Base-by-base conservation (phyloP, 30 jellyfish, hydroid and myxozoan species). In the Clytia hemisphaerica region DNA sequence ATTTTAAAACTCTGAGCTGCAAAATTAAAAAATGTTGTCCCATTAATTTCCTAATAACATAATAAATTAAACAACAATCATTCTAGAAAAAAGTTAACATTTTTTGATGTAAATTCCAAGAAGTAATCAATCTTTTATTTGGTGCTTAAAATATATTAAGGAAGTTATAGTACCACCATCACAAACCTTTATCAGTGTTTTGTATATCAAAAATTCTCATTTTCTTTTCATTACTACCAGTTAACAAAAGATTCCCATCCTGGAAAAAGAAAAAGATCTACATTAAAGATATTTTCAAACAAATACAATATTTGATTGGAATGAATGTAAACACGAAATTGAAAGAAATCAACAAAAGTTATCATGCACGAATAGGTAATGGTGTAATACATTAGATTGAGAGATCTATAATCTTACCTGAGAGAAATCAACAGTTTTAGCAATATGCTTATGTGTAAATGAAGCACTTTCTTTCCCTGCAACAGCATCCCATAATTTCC, bases 401-500 rank as follows among this genome's bases (percentile, higher is more conserved):
- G 60, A 46, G 9, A 9, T 53, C 14, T 4, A 5, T 22, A 10
- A 6, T 25, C 34, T 1, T 78, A 86, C 97, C 93, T 88, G 73
- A 9, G 93, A 74, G 50, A 88, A 88, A 50, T 80, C 94, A 21
- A 88, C 97, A 30, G 97, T 72, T 60, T 88, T 88, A 26, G 80
- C 97, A 65, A 88, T 88, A 51, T 88, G 97, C 21, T 81, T 76
- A 64, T 88, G 97, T 4, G 94, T 36, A 76, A 72, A 88, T 25
- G 94, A 59, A 22, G 67, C 53, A 9, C 60, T 33, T 30, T 77
- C 90, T 44, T 27, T 77, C 27, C 97, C 97, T 22, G 58, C 57
- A 4, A 77, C 58, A 1, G 94, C 97, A 74, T 88, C 77, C 97
- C 97, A 88, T 21, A 88, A 51, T 67, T 79, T 88, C 32, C 97